These are phyloP conservation scores for Pipra filicauda DNA, from an alignment of 2,113 vertebrate species.

Conservation along the genomic window DNA sequence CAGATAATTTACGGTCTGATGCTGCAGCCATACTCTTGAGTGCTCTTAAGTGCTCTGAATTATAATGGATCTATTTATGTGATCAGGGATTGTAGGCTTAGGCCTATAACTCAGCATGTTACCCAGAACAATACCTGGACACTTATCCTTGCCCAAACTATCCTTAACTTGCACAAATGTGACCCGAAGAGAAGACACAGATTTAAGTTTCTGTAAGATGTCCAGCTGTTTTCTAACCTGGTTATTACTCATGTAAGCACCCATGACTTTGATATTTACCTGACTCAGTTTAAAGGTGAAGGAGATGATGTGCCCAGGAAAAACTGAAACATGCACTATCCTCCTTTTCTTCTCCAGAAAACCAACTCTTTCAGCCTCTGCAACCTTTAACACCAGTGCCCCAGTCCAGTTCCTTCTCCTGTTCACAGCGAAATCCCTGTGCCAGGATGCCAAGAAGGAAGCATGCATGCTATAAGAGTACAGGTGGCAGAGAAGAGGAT, in stretches of 20 bases:
- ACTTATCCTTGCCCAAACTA: not conserved
- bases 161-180: not conserved
- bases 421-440: not conserved
- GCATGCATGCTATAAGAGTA: fast-evolving
- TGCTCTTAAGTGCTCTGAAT: slow-evolving; percentile 39
- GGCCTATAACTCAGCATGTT: not conserved
- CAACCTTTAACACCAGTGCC: not conserved
- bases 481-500: not conserved
- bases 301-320: not conserved
- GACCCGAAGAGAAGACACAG: not conserved
- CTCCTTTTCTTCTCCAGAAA: not conserved
- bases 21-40: not conserved
- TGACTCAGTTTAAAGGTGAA: not conserved
- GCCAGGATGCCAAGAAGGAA: not conserved
- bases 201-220: not conserved
- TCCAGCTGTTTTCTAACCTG: not conserved
- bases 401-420: not conserved
- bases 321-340: not conserved
- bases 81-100: not conserved
- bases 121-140: not conserved
- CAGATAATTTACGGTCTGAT: not conserved
- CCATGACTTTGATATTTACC: not conserved
- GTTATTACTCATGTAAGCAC: not conserved
- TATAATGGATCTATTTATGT: slow-evolving; percentile 18
- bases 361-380: not conserved